phyloP scores from a whole-genome alignment of 2,888 invertebrate genomes.

The Magallana nippona region DNA sequence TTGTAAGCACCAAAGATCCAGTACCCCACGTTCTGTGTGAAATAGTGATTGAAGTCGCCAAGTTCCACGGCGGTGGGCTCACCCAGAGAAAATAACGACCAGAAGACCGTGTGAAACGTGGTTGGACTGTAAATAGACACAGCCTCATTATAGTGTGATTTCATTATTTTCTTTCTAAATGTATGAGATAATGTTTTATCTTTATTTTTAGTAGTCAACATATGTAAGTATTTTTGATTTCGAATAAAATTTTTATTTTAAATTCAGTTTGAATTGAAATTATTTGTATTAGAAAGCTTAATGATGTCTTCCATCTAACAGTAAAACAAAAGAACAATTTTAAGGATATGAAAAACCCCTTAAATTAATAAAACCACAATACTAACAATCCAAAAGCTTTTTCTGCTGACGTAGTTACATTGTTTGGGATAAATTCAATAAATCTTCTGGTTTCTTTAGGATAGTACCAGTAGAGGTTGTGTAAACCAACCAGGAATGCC shows the following conservation, averaged over 20 bases:
- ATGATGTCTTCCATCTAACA: neutral
- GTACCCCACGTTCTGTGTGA: constrained; percentile 79
- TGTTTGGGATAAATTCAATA: constrained; percentile 63
- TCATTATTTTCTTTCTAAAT: no score
- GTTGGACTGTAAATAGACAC: constrained; percentile 45
- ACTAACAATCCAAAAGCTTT: constrained; percentile 72
- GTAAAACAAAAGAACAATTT: no score
- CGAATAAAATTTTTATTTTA: no score
- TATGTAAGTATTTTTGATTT: no score
- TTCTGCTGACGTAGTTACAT: constrained; percentile 67
- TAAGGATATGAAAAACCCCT: no score
- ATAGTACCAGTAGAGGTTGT: constrained; percentile 76
- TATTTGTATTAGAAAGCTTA: no score
- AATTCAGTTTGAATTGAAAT: no score
- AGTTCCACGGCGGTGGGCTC: constrained; percentile 74
- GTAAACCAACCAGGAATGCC: constrained; percentile 73
- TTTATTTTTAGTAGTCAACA: no score
- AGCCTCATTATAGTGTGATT: neutral
- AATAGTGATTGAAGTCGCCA: constrained; percentile 70
- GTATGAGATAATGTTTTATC: no score
- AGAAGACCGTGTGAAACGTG: constrained; percentile 69
- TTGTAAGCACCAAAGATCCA: constrained; percentile 80
- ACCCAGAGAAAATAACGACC: constrained; percentile 70
- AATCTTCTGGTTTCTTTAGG: constrained; percentile 59
- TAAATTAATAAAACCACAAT: neutral